Conservation (phyloP, 2,113 vertebrate species). For the Tupaia tana region DNA sequence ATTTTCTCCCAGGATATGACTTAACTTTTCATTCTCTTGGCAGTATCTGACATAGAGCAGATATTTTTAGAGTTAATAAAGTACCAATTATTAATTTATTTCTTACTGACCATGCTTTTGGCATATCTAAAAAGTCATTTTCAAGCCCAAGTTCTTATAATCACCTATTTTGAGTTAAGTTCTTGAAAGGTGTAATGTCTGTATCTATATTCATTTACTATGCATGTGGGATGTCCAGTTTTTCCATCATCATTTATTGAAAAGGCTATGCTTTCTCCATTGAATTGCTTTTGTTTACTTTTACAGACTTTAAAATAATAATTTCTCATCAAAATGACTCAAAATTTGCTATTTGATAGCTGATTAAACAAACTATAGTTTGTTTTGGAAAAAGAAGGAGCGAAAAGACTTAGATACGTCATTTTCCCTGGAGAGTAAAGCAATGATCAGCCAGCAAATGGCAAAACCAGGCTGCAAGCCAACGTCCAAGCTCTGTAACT, state of each 20-base stretch:
- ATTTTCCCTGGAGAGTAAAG: background rate
- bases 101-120: background rate
- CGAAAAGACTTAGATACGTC: background rate
- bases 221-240: background rate
- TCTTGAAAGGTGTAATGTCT: background rate
- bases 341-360: background rate
- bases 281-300: background rate
- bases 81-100: background rate
- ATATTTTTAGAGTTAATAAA: background rate
- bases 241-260: background rate
- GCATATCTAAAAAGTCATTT: background rate
- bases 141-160: too few relatives aligned
- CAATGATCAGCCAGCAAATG: background rate
- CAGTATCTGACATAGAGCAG: background rate
- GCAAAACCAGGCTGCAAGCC: too few relatives aligned
- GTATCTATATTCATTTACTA: background rate
- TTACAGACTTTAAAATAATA: background rate
- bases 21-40: background rate
- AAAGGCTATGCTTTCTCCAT: background rate
- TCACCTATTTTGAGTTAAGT: background rate
- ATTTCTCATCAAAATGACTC: background rate
- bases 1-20: background rate
- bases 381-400: too few relatives aligned
- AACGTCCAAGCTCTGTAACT: too few relatives aligned
- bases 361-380: too few relatives aligned